A percentile compares a stretch with the other conserved stretches of the same genome.
Evolutionary conservation across 2,113 vertebrate species (phyloP).

Genomic region (Larimichthys crocea): DNA sequence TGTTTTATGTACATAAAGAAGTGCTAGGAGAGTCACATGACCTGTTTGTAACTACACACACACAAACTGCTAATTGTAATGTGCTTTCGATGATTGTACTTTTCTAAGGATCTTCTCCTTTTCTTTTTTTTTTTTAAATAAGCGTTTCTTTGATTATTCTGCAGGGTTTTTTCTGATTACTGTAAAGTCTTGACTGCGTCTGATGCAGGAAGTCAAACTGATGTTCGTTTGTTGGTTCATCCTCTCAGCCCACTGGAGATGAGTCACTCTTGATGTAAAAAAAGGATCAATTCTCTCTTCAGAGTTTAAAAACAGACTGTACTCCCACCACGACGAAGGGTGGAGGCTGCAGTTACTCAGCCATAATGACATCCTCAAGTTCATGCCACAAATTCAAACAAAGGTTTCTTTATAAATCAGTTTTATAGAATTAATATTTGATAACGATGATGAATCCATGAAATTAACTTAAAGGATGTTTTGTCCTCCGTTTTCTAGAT

Average conservation of each 20-base stretch:
- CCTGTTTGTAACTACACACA: conserved; percentile 58
- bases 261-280: conserved; percentile 29
- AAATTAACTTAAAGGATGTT: neutral
- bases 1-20: conserved; percentile 56
- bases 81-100: conserved; percentile 79
- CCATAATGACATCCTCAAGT: neutral
- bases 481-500: neutral
- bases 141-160: conserved; percentile 60
- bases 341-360: neutral
- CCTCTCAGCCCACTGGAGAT: conserved; percentile 8
- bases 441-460: neutral
- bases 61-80: conserved; percentile 67
- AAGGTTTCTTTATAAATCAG: conserved; percentile 1
- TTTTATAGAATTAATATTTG: neutral
- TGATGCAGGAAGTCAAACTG: conserved; percentile 36
- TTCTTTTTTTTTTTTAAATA: conserved; percentile 28
- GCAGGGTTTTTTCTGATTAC: conserved; percentile 61
- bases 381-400: neutral
- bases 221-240: conserved; percentile 16
- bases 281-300: conserved; percentile 9
- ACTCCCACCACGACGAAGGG: neutral
- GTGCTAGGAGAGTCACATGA: conserved; percentile 68
- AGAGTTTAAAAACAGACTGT: conserved; percentile 1
- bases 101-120: conserved; percentile 66
- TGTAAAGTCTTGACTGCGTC: conserved; percentile 59